Conservation (phyloP, 2,888 invertebrate species). For the Lutraria lutraria region DNA sequence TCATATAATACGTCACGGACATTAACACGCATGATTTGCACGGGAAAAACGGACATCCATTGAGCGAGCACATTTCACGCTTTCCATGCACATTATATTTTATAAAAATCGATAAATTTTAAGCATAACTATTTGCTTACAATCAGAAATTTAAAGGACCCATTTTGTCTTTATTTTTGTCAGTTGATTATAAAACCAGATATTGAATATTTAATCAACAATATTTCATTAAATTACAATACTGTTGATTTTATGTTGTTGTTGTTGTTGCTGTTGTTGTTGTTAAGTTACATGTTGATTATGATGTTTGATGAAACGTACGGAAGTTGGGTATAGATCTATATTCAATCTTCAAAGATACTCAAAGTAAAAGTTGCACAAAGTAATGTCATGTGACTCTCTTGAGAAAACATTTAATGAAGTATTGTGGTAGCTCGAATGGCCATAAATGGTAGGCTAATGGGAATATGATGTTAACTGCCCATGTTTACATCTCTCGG, state of each 20-base stretch:
- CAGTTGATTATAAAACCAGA: background rate
- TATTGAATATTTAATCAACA: background rate
- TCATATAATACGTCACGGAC: no score
- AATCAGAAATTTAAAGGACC: no score
- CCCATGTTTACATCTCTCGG: conserved; percentile 45
- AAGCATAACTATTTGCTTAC: no score
- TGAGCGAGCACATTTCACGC: no score
- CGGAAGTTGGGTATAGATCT: background rate
- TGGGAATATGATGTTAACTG: conserved; percentile 65
- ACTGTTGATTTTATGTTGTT: background rate
- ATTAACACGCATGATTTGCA: no score
- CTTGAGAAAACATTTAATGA: conserved; percentile 35
- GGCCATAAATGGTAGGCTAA: conserved; percentile 52
- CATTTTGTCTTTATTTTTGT: no score
- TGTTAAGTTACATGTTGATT: background rate
- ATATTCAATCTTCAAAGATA: background rate
- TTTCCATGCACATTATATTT: no score
- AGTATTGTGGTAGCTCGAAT: conserved; percentile 35
- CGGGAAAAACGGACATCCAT: no score
- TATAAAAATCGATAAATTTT: no score
- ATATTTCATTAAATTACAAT: background rate
- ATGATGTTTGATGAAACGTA: background rate
- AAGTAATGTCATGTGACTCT: background rate
- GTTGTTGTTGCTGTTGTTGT: background rate
- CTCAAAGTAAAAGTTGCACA: background rate